Base-by-base conservation (phyloP, 2,888 invertebrate species). In the Drosophila greeni region DNA sequence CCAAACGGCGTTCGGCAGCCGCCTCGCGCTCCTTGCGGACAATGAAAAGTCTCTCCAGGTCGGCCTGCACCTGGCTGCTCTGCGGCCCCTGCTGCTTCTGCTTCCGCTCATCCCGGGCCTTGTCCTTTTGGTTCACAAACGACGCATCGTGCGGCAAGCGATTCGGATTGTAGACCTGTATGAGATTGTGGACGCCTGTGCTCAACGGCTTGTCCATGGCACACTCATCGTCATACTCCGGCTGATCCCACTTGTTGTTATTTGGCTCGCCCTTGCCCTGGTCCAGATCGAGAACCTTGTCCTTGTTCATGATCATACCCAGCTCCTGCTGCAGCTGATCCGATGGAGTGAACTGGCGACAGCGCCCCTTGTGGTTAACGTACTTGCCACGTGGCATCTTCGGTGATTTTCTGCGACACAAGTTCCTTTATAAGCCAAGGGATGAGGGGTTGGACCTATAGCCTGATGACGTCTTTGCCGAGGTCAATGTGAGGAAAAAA, bases 81-180 rank as follows among this genome's bases (percentile, higher is more conserved):
- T 52, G 5, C 8, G 3, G 33, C 42, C 54, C 2, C 65, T 55
- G 3, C 65, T 55, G 3, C 23, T n/a, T 18, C 29, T 34, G 36
- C 11, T 12, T n/a, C 0, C 39, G 55, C 2, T 48, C 54, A 20
- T 26, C 36, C 12, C 14, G 20, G 6, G 20, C 2, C 0, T 29
- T 42, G 9, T 49, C 26, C 48, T 34, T 16, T 2, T 42, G 14
- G 24, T 0, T 4, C 31, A 29, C n/a, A 8, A 20, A 16, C 9
- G 24, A 18, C 26, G 18, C 14, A 14, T 45, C 33, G 11, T 24
- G 34, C 3, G 51, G 29, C 14, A 60, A 47, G 2, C 77, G 75
- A 62, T 76, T 76, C 2, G 75, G 75, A 60, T 76, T 76, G 3
- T 57, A 75, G 12, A 75, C 60, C 33, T 73, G 59, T 18, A 76